Percentiles rank a stretch among this genome's conserved stretches.
phyloP scores from a whole-genome alignment of 2,113 vertebrate species.

The Dendropsophus ebraccatus region DNA sequence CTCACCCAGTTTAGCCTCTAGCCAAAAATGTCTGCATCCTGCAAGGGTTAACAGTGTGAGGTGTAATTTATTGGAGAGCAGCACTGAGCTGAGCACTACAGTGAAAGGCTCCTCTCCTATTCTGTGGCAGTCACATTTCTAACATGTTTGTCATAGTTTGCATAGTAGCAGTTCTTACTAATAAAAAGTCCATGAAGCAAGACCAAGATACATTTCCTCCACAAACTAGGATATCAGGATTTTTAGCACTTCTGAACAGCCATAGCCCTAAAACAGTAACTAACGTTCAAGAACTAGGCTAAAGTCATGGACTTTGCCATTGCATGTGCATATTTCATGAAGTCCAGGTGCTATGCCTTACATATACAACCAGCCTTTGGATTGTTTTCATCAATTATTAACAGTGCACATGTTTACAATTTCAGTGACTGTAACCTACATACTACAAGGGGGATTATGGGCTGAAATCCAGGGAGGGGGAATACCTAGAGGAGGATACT shows the following conservation, averaged over 20 bases:
- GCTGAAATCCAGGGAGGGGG: too few relatives aligned
- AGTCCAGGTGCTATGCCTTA: not conserved
- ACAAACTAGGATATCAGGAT: not conserved
- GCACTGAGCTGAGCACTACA: not conserved
- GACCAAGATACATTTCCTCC: not conserved
- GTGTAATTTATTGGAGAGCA: not conserved
- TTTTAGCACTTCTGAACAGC: not conserved
- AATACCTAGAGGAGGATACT: too few relatives aligned
- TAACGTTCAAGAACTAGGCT: not conserved
- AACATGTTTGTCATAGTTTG: not conserved
- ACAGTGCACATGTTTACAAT: not conserved
- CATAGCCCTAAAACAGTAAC: not conserved
- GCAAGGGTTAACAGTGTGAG: not conserved
- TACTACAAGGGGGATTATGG: too few relatives aligned
- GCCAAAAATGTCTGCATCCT: not conserved
- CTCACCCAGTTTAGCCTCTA: too few relatives aligned
- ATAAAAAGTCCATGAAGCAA: not conserved
- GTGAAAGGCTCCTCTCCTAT: not conserved
- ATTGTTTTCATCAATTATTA: constrained; percentile 8
- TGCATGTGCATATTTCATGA: not conserved
- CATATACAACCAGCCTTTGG: not conserved
- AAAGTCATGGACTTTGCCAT: not conserved
- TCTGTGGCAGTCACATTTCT: not conserved
- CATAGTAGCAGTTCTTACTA: not conserved
- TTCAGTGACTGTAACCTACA: not conserved